Evolutionary conservation across 2,888 invertebrate genomes (phyloP).

Genomic region (Mythimna vitellina): DNA sequence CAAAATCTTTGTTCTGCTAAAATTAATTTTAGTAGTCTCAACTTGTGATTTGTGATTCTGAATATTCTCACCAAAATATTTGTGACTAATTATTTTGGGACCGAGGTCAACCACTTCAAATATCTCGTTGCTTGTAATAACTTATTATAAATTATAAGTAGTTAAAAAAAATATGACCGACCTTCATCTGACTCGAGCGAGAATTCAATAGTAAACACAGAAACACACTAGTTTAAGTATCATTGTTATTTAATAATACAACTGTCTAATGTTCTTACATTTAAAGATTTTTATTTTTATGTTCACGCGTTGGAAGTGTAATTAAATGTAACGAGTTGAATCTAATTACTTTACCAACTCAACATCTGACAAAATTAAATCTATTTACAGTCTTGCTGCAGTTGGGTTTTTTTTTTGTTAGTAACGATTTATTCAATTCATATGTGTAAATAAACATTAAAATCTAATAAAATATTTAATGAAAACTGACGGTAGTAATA

Average conservation of each 20-base stretch:
- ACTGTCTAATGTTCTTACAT: slow-evolving; percentile 25
- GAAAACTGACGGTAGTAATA: not conserved
- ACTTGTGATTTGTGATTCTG: slow-evolving; percentile 17
- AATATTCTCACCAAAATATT: slow-evolving; percentile 38
- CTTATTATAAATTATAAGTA: slow-evolving; percentile 38
- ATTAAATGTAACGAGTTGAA: slow-evolving; percentile 56
- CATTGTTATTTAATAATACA: slow-evolving; percentile 34
- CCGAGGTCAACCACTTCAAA: slow-evolving; percentile 36
- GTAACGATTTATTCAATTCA: not conserved
- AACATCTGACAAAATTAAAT: slow-evolving; percentile 32
- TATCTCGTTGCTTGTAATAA: slow-evolving; percentile 35
- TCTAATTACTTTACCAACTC: slow-evolving; percentile 60
- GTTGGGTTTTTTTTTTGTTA: slow-evolving; percentile 10
- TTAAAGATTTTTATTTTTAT: slow-evolving; percentile 30
- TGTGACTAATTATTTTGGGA: slow-evolving; percentile 37
- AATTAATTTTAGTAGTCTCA: slow-evolving; percentile 14
- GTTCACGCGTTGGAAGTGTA: slow-evolving; percentile 30
- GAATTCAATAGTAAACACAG: slow-evolving; percentile 21
- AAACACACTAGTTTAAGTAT: slow-evolving; percentile 4
- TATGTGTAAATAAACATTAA: not conserved
- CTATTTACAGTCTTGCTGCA: slow-evolving; percentile 9
- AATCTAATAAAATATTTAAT: not conserved
- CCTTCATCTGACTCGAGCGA: slow-evolving; percentile 33
- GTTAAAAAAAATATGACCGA: slow-evolving; percentile 24
- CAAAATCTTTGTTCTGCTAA: slow-evolving; percentile 7